Base-by-base conservation (phyloP, 2,113 vertebrate genomes). In the Plectropomus leopardus region DNA sequence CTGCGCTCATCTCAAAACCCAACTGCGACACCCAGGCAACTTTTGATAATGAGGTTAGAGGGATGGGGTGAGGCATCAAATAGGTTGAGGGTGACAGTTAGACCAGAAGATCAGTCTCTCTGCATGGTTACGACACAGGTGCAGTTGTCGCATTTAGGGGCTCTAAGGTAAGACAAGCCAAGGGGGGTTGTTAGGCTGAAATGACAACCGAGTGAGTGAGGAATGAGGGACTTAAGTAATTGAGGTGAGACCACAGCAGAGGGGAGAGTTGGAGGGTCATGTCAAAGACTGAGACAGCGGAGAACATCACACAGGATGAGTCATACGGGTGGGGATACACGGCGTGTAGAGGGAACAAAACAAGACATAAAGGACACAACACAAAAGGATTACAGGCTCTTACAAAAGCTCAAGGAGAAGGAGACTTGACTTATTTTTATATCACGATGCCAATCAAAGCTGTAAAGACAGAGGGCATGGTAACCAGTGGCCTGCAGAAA, bases 1-100 rank as follows among this genome's bases (percentile, higher is more conserved):
- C 13, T 71, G 76, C 42, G 76, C 74, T 82, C 78, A 86, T 85
- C 73, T 63, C 51, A 36, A 71, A 86, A 53, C 72, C 70, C 77
- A 64, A 36, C 64, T 83, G 61, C 32, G 51, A 82, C 72, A 74
- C 42, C 45, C 24, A 44, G 30, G 36, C 63, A 82, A 70, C 45
- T 17, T 69, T 30, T 67, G 74, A 58, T 80, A 72, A 76, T 74
- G 60, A 76, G 51, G 78, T 65, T 71, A 24, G n/a, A 76, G 51
- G 55, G 53, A 71, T 30, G 24, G 21, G 57, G 60, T 64, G 64
- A 77, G 28, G 40, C n/a, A 72, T 71, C 7, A 23, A 51, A 85
- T 24, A 30, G 34, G 67, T 16, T 57, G 44, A 83, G 66, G 55
- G 28, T 66, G 64, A 64, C 48, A 55, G 54, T 40, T 13, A 16